Percentiles rank a stretch among this genome's conserved stretches.
These are phyloP conservation scores for Agrotis ipsilon DNA, from an alignment of 2,888 invertebrate genomes.

Conservation along the genomic window DNA sequence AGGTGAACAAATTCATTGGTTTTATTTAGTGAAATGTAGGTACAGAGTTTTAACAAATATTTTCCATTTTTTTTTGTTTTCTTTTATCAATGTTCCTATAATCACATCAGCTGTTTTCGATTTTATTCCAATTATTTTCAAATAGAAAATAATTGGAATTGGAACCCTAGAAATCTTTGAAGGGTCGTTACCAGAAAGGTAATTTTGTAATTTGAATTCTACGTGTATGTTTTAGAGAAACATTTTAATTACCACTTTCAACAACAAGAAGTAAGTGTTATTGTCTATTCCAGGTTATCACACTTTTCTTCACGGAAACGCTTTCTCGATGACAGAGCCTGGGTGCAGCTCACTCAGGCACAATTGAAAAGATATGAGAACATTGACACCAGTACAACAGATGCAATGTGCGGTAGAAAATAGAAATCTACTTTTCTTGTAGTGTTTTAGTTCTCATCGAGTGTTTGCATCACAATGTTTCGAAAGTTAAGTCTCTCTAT, in stretches of 20 bases:
- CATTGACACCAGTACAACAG: slow-evolving; percentile 34
- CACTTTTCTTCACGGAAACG: slow-evolving; percentile 15
- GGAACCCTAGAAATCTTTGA: neutral
- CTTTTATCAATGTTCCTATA: neutral
- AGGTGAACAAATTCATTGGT: slow-evolving; percentile 17
- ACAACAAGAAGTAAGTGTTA: too few species aligned
- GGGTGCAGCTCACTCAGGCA: slow-evolving; percentile 9
- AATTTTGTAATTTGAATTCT: too few species aligned
- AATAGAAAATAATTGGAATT: too few species aligned
- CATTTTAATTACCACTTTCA: too few species aligned
- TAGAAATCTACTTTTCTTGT: slow-evolving; percentile 58
- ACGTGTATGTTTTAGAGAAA: too few species aligned
- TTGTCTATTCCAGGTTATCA: neutral
- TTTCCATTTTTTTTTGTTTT: neutral
- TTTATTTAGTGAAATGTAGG: slow-evolving; percentile 7
- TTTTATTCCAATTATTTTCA: neutral
- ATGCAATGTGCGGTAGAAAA: slow-evolving; percentile 42
- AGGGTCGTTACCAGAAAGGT: neutral
- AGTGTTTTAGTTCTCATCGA: slow-evolving; percentile 57
- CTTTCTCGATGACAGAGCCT: slow-evolving; percentile 1
- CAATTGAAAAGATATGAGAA: slow-evolving; percentile 41
- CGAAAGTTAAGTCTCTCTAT: slow-evolving; percentile 55
- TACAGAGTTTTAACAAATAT: neutral
- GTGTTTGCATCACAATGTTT: slow-evolving; percentile 56
- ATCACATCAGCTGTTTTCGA: neutral